Base-by-base conservation (phyloP, 2,888 invertebrate genomes). In the Hofmannophila pseudospretella region DNA sequence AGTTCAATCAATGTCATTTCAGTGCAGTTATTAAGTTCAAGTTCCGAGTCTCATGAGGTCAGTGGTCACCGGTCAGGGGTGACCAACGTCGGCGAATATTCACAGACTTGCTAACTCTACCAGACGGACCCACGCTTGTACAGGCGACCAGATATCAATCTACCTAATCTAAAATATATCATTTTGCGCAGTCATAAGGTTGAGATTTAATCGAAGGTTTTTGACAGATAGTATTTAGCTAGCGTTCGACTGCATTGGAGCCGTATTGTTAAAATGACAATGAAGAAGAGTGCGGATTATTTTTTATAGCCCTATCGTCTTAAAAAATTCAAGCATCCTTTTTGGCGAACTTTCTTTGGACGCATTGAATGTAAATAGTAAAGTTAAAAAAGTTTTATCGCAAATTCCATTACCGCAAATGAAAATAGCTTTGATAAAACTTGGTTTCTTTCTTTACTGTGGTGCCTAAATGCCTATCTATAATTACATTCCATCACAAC, bases 61-160 rank as follows among this genome's bases (percentile, higher is more conserved):
- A 77, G 58, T 52, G 78, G 73, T 68, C 76, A 76, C 49, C 60
- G 80, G 81, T 79, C 81, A 84, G 69, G 71, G 84, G 84, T 85
- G 82, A 79, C 75, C 80, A 85, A 85, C 85, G 80, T 80, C 62
- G 47, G 27, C 27, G 23, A 23, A 27, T 27, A n/a, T 27, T 26
- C 26, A 10, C 4, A n/a, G 32, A 14, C 14, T 23, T 29, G 22
- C 25, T 7, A 14, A 23, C 38, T 53, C 52, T 50, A 46, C 56
- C 45, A 23, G 4, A 23, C 50, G 54, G 49, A 62, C 62, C 62
- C 49, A 49, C 65, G 70, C 76, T 66, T 72, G 70, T 60, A 44
- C 35, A n/a, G n/a, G n/a, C n/a, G n/a, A n/a, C n/a, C n/a, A n/a
- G n/a, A n/a, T n/a, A n/a, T n/a, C n/a, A n/a, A n/a, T n/a, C n/a